These are phyloP conservation scores for Steatornis caripensis DNA, from an alignment of 2,113 vertebrate genomes.

Conservation along the genomic window DNA sequence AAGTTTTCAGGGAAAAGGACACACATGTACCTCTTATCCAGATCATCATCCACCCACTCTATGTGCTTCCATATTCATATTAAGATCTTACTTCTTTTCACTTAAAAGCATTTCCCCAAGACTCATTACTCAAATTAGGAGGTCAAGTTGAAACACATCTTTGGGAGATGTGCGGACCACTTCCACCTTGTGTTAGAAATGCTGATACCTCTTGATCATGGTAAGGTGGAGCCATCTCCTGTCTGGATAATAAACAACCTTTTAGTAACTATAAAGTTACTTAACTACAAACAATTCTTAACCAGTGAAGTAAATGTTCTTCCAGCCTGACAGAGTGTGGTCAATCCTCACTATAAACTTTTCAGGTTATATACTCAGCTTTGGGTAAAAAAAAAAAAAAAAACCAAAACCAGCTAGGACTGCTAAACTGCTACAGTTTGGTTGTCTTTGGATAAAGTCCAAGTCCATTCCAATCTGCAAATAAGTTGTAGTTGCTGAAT, in stretches of 20 bases:
- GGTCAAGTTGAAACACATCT: neutral
- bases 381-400: neutral
- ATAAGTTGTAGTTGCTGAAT: neutral
- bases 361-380: too few species aligned
- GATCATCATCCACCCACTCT: neutral
- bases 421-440: neutral
- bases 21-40: neutral
- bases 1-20: neutral
- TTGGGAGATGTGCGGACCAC: neutral
- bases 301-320: neutral
- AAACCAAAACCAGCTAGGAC: neutral
- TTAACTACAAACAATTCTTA: neutral
- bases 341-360: neutral
- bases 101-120: neutral
- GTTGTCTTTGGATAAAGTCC: neutral
- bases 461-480: neutral
- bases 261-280: neutral
- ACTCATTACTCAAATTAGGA: neutral
- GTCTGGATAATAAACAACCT: slow-evolving; percentile 25
- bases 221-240: slow-evolving; percentile 65
- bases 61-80: neutral
- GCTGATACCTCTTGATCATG: neutral
- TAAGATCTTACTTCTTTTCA: neutral
- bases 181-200: neutral
- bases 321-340: neutral